phyloP scores from a whole-genome alignment of 2,113 vertebrate species.

The Mustela nigripes region DNA sequence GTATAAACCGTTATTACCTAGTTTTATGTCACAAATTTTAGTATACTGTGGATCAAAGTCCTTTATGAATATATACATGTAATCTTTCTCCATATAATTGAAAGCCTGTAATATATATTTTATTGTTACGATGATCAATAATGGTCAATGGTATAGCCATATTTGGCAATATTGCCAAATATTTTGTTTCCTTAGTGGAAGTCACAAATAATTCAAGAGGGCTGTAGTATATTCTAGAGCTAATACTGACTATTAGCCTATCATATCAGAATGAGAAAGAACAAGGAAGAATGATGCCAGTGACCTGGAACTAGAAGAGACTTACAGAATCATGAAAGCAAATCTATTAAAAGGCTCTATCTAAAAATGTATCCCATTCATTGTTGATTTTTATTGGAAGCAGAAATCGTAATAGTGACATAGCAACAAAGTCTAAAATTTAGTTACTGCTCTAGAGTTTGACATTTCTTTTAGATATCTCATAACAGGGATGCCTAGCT shows the following conservation, averaged over 20 bases:
- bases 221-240: background rate
- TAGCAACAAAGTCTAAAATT: background rate
- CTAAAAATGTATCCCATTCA: background rate
- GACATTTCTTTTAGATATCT: background rate
- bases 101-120: background rate
- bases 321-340: constrained; percentile 4
- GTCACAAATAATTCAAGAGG: constrained; percentile 52
- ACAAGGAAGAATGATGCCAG: constrained; percentile 19
- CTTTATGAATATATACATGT: constrained; percentile 17
- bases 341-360: background rate
- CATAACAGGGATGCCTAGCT: background rate
- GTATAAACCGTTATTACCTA: constrained; percentile 22
- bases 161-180: constrained; percentile 35
- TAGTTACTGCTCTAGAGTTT: background rate
- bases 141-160: background rate
- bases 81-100: constrained; percentile 1
- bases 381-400: background rate
- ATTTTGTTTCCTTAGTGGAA: constrained; percentile 44
- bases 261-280: constrained; percentile 14
- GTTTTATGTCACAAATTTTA: constrained; percentile 43
- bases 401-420: constrained; percentile 11
- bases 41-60: constrained; percentile 33
- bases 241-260: constrained; percentile 44
- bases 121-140: constrained; percentile 1
- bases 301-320: constrained; percentile 2